These are phyloP conservation scores for Thamnophis elegans DNA, from an alignment of 2,797 vertebrate genomes.

Conservation along the genomic window DNA sequence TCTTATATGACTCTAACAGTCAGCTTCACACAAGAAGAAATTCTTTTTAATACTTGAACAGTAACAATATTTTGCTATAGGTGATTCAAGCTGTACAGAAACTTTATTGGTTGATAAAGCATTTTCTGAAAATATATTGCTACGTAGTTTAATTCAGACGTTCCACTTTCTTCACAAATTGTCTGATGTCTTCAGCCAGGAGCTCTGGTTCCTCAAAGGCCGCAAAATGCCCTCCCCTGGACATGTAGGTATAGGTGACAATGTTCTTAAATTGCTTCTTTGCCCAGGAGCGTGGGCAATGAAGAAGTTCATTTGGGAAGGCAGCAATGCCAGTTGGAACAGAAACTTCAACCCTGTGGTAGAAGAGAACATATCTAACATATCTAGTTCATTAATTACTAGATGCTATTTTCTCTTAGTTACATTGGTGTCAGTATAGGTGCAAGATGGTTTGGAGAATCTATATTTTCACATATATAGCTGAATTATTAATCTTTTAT, in stretches of 20 bases:
- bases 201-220: constrained; percentile 86
- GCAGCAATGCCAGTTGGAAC: constrained; percentile 84
- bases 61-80: not conserved
- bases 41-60: not conserved
- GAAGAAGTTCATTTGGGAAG: constrained; percentile 78
- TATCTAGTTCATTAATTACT: not conserved
- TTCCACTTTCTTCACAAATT: constrained; percentile 83
- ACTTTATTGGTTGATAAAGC: not conserved
- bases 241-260: constrained; percentile 78
- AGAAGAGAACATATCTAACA: not conserved
- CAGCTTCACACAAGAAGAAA: not conserved
- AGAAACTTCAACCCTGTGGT: constrained; percentile 66
- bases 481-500: not conserved
- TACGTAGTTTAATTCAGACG: constrained; percentile 37
- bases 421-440: not conserved
- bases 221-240: constrained; percentile 84
- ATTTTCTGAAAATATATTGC: not conserved
- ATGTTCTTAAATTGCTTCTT: constrained; percentile 71
- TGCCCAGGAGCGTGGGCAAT: constrained; percentile 76
- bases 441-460: not conserved
- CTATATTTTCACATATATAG: not conserved
- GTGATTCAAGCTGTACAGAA: not conserved
- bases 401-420: not conserved
- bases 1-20: not conserved
- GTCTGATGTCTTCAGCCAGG: constrained; percentile 77